A percentile compares a stretch with the other conserved stretches of the same genome.
Evolutionary conservation across 2,113 vertebrate species (phyloP).

Genomic region (Phyllopteryx taeniolatus): DNA sequence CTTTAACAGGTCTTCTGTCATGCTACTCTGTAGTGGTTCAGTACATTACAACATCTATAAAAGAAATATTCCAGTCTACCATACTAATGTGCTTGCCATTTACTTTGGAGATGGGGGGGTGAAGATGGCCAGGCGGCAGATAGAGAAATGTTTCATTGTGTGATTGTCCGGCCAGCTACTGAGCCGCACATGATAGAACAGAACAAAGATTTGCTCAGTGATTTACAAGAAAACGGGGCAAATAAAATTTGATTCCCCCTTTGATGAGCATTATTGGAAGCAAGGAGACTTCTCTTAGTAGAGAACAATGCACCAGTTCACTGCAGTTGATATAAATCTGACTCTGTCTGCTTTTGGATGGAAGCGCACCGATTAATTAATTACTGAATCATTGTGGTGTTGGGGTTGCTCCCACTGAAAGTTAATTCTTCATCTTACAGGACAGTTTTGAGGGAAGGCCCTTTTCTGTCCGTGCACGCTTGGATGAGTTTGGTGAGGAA

Average conservation of each 20-base stretch:
- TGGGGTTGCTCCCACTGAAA: not conserved
- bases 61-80: constrained; percentile 73
- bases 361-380: not conserved
- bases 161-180: constrained; percentile 60
- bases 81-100: constrained; percentile 76
- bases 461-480: not conserved
- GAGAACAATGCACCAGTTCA: constrained; percentile 25
- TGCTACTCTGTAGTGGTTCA: constrained; percentile 59
- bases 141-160: constrained; percentile 50
- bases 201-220: constrained; percentile 64
- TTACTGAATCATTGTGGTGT: constrained; percentile 1
- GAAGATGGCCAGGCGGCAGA: constrained; percentile 56
- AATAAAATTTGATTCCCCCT: constrained; percentile 57
- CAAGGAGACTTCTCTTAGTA: constrained; percentile 31
- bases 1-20: constrained; percentile 72
- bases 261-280: constrained; percentile 55
- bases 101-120: constrained; percentile 60
- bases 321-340: constrained; percentile 39
- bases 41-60: constrained; percentile 76
- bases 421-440: not conserved
- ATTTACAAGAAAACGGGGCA: constrained; percentile 59
- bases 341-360: not conserved
- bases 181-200: constrained; percentile 47
- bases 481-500: not conserved
- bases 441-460: not conserved